A percentile compares a stretch with the other conserved stretches of the same genome.
phyloP scores from a whole-genome alignment of 2,797 vertebrate species.

The Aselliscus stoliczkanus region DNA sequence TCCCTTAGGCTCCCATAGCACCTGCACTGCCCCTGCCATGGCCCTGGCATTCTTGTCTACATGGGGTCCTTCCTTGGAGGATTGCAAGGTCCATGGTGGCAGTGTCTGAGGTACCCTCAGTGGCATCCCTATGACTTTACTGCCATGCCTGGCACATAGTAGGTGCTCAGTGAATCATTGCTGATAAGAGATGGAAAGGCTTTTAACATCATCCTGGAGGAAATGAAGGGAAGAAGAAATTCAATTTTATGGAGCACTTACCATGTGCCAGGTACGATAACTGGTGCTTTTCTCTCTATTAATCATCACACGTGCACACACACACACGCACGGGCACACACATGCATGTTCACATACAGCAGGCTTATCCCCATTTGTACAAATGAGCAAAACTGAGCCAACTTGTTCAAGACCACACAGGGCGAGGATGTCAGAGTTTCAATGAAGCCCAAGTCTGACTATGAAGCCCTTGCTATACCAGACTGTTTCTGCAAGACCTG shows the following conservation, averaged over 20 bases:
- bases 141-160: too few relatives aligned
- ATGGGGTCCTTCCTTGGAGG: background rate
- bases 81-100: accelerated
- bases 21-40: accelerated
- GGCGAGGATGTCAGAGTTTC: background rate
- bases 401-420: background rate
- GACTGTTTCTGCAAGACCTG: background rate
- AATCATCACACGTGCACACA: background rate
- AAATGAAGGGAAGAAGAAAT: background rate
- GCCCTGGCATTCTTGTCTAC: background rate
- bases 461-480: background rate
- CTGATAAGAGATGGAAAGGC: background rate
- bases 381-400: background rate
- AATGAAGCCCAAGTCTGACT: accelerated
- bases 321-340: accelerated
- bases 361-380: background rate
- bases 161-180: background rate
- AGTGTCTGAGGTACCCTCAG: accelerated
- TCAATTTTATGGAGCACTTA: background rate
- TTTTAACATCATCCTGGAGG: accelerated
- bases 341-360: accelerated
- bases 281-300: accelerated
- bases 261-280: accelerated
- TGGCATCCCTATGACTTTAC: background rate
- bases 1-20: accelerated